Base-by-base conservation (phyloP, 2,888 invertebrate species). In the Stenurella melanura region DNA sequence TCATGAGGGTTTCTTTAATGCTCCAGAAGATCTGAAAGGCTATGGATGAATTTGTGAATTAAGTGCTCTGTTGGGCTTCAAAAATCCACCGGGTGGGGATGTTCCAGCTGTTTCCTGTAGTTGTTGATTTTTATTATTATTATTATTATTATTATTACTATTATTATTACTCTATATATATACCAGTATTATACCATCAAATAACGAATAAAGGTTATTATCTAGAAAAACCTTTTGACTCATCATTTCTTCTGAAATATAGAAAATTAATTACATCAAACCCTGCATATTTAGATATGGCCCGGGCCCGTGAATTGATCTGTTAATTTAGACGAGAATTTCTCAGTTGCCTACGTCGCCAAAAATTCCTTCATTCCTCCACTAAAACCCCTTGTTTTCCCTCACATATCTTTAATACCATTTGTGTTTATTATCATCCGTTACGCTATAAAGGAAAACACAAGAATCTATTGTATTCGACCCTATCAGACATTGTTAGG, bases 401-500 rank as follows among this genome's bases (percentile, higher is more conserved):
- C n/a, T n/a, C n/a, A 6, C 60, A 21, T 60, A 60, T 60, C 60
- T 60, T 30, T 21, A 60, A 60, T 60, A 26, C n/a, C 30, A 21
- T 60, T 60, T 26, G 60, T 60, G 58, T 60, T 60, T n/a, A 12
- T 60, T 26, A 26, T 30, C 60, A 7, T 18, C 21, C 58, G 19
- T 19, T 21, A 7, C 18, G 1, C 19, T 21, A 30, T 26, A 60
- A 60, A 60, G 60, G 60, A 60, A 60, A 60, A 60, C 60, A 60
- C 60, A 60, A 60, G 60, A 60, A 60, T 60, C 60, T 30, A n/a
- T 15, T n/a, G 12, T 26, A 60, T 30, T 60, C 12, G 30, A 60
- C 60, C 60, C 60, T 60, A 12, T n/a, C 60, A 15, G 21, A 30
- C 60, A 60, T 60, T 60, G 60, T 60, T 60, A 26, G 5, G 26